Base-by-base conservation (phyloP, 1,140 invertebrate genomes). In the Trissolcus basalis region DNA sequence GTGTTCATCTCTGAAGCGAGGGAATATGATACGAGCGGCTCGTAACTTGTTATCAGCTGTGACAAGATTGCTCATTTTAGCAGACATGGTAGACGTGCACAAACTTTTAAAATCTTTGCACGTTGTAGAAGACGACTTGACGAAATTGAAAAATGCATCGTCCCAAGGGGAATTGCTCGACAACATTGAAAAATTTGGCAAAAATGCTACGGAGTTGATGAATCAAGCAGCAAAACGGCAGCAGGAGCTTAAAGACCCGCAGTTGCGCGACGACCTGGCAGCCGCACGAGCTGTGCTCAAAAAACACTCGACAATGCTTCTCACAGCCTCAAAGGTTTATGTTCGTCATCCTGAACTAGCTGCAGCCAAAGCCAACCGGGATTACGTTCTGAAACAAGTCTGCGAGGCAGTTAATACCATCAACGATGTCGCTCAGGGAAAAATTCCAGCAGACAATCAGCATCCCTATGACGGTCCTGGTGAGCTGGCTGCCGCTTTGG, bases 21-120 rank as follows among this genome's bases (percentile, higher is more conserved):
- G 95, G 0, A 95, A 96, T 71, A 99, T 99, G 96, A 97, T 99
- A 0, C 90, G 96, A 9, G 96, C 97, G 10, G 97, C 97, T 0
- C 91, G 97, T 64, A 96, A 94, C 84, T 89, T 99, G 11, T 89
- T 99, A 1, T 97, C 95, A 4, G 96, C 97, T 15, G 97, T 99
- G 4, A 98, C 97, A 0, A 89, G 96, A 7, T 90, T 99, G 8
- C 90, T 99, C 0, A 98, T 99, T 73, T 88, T 99, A 4, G 97
- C 97, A 8, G 98, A 99, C 84, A 98, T 99, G 96, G 97, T 99
- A 4, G 98, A 99, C 88, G 97, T 99, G 32, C 96, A 98, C 89
- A 90, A 97, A 11, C 89, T 99, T 13, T 89, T 99, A 2, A 96
- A 96, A 84, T 96, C 96, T 11, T 90, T 98, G 7, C 92, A 95